phyloP scores from a whole-genome alignment of 2,797 vertebrate species.

The Catostomus latipinnis region DNA sequence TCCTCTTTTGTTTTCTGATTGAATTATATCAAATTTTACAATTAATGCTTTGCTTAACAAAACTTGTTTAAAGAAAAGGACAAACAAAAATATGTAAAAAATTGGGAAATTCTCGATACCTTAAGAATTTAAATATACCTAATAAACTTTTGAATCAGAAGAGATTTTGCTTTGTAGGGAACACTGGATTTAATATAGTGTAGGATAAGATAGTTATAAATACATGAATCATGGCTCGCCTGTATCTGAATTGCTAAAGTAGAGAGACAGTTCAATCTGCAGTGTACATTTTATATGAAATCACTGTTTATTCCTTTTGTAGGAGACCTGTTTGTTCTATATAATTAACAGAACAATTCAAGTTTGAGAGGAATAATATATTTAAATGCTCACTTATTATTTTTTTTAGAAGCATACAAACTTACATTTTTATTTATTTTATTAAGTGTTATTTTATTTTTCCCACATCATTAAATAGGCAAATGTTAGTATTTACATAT shows the following conservation, averaged over 20 bases:
- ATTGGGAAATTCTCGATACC: neutral
- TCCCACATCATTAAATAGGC: no score
- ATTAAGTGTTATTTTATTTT: neutral
- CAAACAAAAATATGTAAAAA: neutral
- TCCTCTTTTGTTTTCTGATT: neutral
- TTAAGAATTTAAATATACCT: neutral
- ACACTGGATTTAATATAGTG: neutral
- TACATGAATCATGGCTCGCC: neutral
- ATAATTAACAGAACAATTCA: slow-evolving; percentile 1
- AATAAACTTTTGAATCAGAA: neutral
- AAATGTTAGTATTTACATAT: neutral
- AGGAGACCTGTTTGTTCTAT: neutral
- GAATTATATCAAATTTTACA: neutral
- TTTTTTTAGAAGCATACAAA: neutral
- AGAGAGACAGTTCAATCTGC: neutral
- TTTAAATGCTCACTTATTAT: neutral
- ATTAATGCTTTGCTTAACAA: slow-evolving; percentile 3
- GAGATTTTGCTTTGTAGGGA: neutral
- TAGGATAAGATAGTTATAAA: neutral
- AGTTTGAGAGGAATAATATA: neutral
- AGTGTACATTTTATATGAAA: neutral
- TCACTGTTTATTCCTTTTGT: neutral
- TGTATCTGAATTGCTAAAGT: neutral
- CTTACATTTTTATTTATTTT: neutral
- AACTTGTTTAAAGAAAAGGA: slow-evolving; percentile 3